Evolutionary conservation across 2,888 invertebrate genomes (phyloP).

Genomic region (Papilio elwesi): DNA sequence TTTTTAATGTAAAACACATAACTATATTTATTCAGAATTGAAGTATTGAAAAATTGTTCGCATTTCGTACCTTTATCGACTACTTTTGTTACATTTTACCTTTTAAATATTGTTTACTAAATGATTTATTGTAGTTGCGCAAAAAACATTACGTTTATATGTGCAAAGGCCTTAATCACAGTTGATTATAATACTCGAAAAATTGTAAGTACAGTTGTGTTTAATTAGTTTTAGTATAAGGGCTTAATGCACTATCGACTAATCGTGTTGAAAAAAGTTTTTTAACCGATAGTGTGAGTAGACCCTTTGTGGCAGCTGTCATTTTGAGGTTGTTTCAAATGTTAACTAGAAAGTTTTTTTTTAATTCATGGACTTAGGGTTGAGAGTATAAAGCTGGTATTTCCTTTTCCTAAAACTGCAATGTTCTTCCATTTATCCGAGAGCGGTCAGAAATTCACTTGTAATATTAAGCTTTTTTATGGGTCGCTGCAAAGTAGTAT

Average conservation of each 20-base stretch:
- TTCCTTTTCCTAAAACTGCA: conserved; percentile 8
- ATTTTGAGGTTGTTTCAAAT: conserved; percentile 14
- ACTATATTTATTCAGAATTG: conserved; percentile 50
- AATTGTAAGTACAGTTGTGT: conserved; percentile 42
- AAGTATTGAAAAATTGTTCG: conserved; percentile 39
- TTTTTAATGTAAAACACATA: conserved; percentile 49
- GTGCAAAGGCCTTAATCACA: conserved; percentile 24
- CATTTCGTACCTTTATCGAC: not conserved
- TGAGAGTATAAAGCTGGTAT: conserved; percentile 16
- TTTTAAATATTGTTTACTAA: conserved; percentile 7
- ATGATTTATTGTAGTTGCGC: not conserved
- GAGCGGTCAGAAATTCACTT: too few relatives aligned
- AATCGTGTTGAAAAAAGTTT: not conserved
- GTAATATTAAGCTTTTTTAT: conserved; percentile 8
- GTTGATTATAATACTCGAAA: conserved; percentile 1
- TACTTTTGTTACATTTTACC: not conserved
- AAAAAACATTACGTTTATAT: conserved; percentile 7
- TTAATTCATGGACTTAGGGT: conserved; percentile 14
- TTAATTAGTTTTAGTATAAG: conserved; percentile 30
- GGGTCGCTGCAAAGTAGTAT: too few relatives aligned
- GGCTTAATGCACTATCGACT: conserved; percentile 26
- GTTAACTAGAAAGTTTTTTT: conserved; percentile 3
- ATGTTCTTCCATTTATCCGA: not conserved
- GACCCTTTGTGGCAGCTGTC: conserved; percentile 1
- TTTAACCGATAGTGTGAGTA: conserved; percentile 8